Evolutionary conservation across 2,113 vertebrate genomes (phyloP).

Genomic region (Aspidoscelis tigris): DNA sequence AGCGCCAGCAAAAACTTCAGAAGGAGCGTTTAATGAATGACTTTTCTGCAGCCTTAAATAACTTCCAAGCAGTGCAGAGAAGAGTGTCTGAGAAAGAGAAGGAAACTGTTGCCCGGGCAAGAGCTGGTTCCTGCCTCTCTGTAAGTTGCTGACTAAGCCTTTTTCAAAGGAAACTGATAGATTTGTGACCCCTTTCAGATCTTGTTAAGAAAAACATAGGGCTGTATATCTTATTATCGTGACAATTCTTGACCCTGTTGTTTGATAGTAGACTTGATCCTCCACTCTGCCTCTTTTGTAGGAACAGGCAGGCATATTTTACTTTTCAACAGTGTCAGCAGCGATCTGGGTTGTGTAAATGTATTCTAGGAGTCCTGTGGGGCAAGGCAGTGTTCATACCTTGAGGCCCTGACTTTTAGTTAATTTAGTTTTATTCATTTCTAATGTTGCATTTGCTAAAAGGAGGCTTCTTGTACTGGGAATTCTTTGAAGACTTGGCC

Average conservation of each 20-base stretch:
- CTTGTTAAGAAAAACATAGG: not conserved
- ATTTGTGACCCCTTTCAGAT: not conserved
- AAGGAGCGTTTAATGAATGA: constrained; percentile 96
- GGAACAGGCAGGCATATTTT: not conserved
- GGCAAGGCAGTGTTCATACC: not conserved
- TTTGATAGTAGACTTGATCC: not conserved
- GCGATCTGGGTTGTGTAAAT: not conserved
- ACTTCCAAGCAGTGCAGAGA: constrained; percentile 91
- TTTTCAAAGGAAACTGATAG: not conserved
- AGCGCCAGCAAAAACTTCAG: constrained; percentile 97
- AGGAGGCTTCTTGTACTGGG: not conserved
- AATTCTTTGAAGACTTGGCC: not conserved
- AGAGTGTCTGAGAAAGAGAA: constrained; percentile 91
- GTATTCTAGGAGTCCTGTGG: no score
- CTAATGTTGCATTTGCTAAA: not conserved
- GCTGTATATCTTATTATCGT: not conserved
- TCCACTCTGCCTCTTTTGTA: not conserved
- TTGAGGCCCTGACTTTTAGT: not conserved
- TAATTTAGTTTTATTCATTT: not conserved
- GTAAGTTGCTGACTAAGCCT: constrained; percentile 71
- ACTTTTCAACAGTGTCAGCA: not conserved
- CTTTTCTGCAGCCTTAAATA: constrained; percentile 93
- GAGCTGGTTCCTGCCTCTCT: constrained; percentile 90
- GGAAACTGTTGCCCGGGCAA: constrained; percentile 88
- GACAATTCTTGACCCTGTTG: not conserved